Evolutionary conservation across 2,113 vertebrate genomes (phyloP).

Genomic region (Tachuris rubrigastra): DNA sequence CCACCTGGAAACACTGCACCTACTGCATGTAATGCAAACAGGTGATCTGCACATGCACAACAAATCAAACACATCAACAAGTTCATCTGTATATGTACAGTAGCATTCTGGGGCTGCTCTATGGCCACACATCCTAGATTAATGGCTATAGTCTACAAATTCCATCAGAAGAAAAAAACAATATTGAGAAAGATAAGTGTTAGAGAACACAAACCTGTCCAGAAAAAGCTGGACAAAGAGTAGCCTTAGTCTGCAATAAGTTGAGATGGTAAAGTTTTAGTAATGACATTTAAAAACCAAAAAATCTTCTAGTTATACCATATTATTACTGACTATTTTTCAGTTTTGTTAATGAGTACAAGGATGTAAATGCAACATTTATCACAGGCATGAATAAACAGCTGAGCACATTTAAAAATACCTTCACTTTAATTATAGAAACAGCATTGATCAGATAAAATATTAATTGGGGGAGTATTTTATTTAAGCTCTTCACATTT

Average conservation of each 20-base stretch:
- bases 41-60: neutral
- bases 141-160: neutral
- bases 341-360: neutral
- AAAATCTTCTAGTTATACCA: neutral
- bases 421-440: neutral
- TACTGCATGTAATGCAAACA: neutral
- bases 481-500: neutral
- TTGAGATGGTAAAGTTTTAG: neutral
- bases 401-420: neutral
- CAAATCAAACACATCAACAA: neutral
- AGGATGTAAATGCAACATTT: neutral
- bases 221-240: neutral
- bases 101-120: neutral
- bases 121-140: neutral
- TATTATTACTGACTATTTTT: neutral
- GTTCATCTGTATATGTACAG: neutral
- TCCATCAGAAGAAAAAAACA: neutral
- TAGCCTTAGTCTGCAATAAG: neutral
- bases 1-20: neutral
- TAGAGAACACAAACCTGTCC: neutral
- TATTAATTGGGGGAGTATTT: neutral
- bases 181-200: neutral
- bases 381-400: slow-evolving; percentile 1
- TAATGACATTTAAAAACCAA: neutral
- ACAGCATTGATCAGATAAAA: neutral